Percentiles rank a stretch among this genome's conserved stretches.
These are phyloP conservation scores for Diarsia rubi DNA, from an alignment of 2,888 invertebrate species.

Conservation along the genomic window DNA sequence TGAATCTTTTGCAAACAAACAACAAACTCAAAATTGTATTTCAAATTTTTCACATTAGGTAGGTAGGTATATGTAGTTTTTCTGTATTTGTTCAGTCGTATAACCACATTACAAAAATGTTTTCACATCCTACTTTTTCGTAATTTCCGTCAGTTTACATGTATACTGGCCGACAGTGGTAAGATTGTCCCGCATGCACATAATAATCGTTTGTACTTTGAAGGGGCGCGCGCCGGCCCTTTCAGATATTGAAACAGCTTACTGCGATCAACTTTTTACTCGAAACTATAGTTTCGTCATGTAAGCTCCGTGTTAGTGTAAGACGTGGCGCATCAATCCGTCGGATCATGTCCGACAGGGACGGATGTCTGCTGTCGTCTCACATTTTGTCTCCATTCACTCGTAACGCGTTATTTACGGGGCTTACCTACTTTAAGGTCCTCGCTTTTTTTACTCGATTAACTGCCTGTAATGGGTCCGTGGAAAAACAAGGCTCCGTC, in stretches of 20 bases:
- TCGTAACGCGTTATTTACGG: conserved; percentile 60
- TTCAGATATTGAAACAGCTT: background rate
- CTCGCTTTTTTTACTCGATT: conserved; percentile 43
- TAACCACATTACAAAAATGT: background rate
- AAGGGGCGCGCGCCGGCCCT: background rate
- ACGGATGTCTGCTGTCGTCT: conserved; percentile 61
- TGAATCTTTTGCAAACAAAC: too few species aligned
- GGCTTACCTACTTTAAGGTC: conserved; percentile 46
- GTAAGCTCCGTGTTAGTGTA: conserved; percentile 35
- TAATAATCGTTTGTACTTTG: too few species aligned
- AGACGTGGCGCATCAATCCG: conserved; percentile 71
- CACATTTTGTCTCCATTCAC: conserved; percentile 65
- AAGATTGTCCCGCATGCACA: background rate
- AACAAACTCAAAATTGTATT: too few species aligned
- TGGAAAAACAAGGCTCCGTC: conserved; percentile 14
- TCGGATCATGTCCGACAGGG: conserved; percentile 67
- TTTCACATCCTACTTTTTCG: background rate
- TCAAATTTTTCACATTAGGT: background rate
- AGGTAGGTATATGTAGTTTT: background rate
- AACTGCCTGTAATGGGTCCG: conserved; percentile 42
- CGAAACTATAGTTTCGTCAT: conserved; percentile 12
- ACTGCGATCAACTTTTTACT: background rate
- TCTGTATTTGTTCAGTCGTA: background rate
- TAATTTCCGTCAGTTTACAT: background rate
- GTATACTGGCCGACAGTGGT: background rate